Evolutionary conservation across 2,888 invertebrate species (phyloP).

Genomic region (Chloroclystis v-ata): DNA sequence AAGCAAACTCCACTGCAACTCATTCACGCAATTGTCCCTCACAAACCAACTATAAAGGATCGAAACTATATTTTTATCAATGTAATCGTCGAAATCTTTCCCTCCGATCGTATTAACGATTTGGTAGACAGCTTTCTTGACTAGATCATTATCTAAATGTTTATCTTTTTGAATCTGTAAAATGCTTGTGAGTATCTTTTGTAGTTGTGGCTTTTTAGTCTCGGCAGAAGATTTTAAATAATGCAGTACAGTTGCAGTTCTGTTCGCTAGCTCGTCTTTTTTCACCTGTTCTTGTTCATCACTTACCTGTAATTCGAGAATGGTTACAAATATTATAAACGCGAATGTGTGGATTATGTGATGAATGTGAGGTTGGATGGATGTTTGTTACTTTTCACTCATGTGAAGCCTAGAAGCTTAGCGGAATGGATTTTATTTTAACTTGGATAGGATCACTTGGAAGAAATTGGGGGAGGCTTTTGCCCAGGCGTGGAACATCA

Average conservation of each 20-base stretch:
- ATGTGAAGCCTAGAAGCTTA: too few relatives aligned
- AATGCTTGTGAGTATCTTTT: conserved; percentile 72
- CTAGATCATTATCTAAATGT: conserved; percentile 56
- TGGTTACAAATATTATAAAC: background rate
- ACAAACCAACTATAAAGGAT: conserved; percentile 72
- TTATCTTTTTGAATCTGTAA: conserved; percentile 75
- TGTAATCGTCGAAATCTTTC: conserved; percentile 47
- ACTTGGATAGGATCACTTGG: too few relatives aligned
- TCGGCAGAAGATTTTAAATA: conserved; percentile 74
- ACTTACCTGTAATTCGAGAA: conserved; percentile 49
- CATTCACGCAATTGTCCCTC: conserved; percentile 48
- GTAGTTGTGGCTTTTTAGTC: conserved; percentile 68
- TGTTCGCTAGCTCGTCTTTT: conserved; percentile 78
- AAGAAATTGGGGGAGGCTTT: too few relatives aligned
- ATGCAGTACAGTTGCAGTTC: conserved; percentile 78
- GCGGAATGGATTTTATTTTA: too few relatives aligned
- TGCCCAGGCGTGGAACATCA: too few relatives aligned
- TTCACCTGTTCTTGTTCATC: conserved; percentile 56
- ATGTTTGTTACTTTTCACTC: too few relatives aligned
- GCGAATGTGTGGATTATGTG: background rate
- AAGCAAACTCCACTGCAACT: conserved; percentile 64
- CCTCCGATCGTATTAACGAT: conserved; percentile 45
- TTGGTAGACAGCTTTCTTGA: conserved; percentile 63
- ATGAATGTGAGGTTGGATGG: too few relatives aligned
- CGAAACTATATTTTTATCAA: conserved; percentile 64